A percentile compares a stretch with the other conserved stretches of the same genome.
These are phyloP conservation scores for Fragum fragum DNA, from an alignment of 2,888 invertebrate species.

Conservation along the genomic window DNA sequence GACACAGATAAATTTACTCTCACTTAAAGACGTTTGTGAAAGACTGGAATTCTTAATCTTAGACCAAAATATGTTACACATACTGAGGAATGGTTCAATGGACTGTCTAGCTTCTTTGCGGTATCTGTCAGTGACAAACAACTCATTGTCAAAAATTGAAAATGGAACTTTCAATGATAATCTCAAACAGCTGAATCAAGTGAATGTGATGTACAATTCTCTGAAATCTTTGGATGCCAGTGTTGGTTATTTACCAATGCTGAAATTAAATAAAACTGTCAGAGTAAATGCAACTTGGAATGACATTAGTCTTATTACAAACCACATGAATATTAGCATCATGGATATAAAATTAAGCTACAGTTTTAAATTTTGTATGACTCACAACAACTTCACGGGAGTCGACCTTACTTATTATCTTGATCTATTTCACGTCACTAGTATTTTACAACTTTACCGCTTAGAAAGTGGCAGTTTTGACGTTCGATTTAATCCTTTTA, in stretches of 20 bases:
- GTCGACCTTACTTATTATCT: slow-evolving; percentile 24
- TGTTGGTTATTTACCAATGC: slow-evolving; percentile 12
- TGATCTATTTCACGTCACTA: slow-evolving; percentile 39
- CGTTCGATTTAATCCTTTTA: slow-evolving; percentile 52
- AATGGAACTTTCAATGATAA: slow-evolving; percentile 44
- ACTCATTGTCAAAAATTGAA: slow-evolving; percentile 35
- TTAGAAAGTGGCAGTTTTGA: slow-evolving; percentile 45
- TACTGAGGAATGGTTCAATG: slow-evolving; percentile 28
- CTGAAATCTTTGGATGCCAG: slow-evolving; percentile 42
- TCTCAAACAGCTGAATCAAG: slow-evolving; percentile 7
- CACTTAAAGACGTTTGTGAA: slow-evolving; percentile 22
- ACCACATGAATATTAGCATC: slow-evolving; percentile 32
- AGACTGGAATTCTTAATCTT: slow-evolving; percentile 22
- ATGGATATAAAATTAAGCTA: not conserved
- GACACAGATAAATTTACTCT: slow-evolving; percentile 11
- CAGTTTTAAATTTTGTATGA: not conserved
- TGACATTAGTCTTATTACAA: slow-evolving; percentile 34
- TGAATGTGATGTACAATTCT: slow-evolving; percentile 39
- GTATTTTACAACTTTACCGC: not conserved
- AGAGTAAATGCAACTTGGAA: slow-evolving; percentile 29
- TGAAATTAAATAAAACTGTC: not conserved
- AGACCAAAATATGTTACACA: slow-evolving; percentile 40
- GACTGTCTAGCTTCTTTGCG: slow-evolving; percentile 44
- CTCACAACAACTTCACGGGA: slow-evolving; percentile 46
- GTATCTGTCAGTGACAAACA: slow-evolving; percentile 31